Evolutionary conservation across 2,888 invertebrate species (phyloP).

Genomic region (Drosophila affinis): DNA sequence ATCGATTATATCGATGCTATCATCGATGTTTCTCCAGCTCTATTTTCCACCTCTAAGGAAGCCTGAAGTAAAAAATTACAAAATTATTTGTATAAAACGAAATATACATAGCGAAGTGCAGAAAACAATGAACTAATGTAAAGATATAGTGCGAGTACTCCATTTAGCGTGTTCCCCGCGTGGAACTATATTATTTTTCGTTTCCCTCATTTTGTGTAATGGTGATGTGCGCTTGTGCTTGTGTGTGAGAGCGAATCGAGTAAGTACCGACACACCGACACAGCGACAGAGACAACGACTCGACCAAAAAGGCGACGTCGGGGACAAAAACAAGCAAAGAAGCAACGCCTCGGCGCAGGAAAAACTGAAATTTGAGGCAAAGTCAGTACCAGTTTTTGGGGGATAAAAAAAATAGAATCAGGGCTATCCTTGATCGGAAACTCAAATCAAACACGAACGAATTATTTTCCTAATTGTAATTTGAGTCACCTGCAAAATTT

Average conservation of each 20-base stretch:
- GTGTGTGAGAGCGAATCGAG: constrained; percentile 46
- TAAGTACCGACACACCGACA: constrained; percentile 41
- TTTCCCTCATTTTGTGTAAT: constrained; percentile 63
- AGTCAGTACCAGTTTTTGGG: background rate
- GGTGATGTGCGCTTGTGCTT: constrained; percentile 59
- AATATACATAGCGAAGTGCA: constrained; percentile 17
- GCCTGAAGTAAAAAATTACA: constrained; percentile 47
- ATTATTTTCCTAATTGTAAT: constrained; percentile 52
- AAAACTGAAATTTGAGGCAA: constrained; percentile 14
- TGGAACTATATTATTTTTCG: constrained; percentile 65
- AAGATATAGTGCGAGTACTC: constrained; percentile 49
- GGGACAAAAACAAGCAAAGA: constrained; percentile 63
- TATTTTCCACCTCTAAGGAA: no score
- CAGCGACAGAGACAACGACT: constrained; percentile 39
- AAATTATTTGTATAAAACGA: constrained; percentile 66
- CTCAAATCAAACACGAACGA: constrained; percentile 41
- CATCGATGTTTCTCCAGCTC: no score
- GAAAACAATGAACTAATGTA: constrained; percentile 73
- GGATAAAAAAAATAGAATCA: constrained; percentile 46
- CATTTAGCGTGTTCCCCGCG: constrained; percentile 66
- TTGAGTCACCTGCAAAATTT: constrained; percentile 63
- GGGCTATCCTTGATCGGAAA: constrained; percentile 58
- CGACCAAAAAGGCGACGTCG: constrained; percentile 19
- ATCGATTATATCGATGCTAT: no score
- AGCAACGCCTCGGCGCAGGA: constrained; percentile 57